Evolutionary conservation across 1,140 invertebrate species (phyloP).

Genomic region (Pristionchus pacificus): DNA sequence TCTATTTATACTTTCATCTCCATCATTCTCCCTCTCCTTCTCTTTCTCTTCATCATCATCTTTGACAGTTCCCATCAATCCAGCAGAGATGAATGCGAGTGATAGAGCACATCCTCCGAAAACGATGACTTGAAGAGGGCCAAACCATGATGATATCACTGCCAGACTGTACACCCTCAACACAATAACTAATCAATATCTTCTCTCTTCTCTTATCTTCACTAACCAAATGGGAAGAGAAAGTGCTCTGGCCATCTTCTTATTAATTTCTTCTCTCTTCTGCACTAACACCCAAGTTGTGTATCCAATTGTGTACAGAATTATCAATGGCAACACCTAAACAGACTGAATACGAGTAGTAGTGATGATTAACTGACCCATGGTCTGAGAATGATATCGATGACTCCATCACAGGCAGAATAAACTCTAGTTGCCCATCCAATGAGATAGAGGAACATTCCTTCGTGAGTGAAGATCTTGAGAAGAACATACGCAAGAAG

Average conservation of each 20-base stretch:
- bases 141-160: slow-evolving; percentile 58
- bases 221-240: slow-evolving; percentile 50
- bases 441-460: slow-evolving; percentile 45
- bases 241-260: slow-evolving; percentile 50
- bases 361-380: slow-evolving; percentile 32
- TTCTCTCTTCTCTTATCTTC: too few relatives aligned
- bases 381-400: slow-evolving; percentile 43
- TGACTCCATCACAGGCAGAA: slow-evolving; percentile 36
- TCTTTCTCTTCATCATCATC: slow-evolving; percentile 19
- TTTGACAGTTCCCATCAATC: slow-evolving; percentile 48
- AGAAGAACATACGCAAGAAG: slow-evolving; percentile 39
- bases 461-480: slow-evolving; percentile 48
- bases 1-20: too few relatives aligned
- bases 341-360: slow-evolving; percentile 14
- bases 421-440: slow-evolving; percentile 42
- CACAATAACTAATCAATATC: too few relatives aligned
- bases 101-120: slow-evolving; percentile 58
- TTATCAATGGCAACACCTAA: slow-evolving; percentile 46
- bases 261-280: slow-evolving; percentile 42
- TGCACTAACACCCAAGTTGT: slow-evolving; percentile 52
- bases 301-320: slow-evolving; percentile 46
- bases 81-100: slow-evolving; percentile 59
- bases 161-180: slow-evolving; percentile 57
- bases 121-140: slow-evolving; percentile 60
- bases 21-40: slow-evolving; percentile 18